Base-by-base conservation (phyloP, 2,888 invertebrate genomes). In the Bombylius discolor region DNA sequence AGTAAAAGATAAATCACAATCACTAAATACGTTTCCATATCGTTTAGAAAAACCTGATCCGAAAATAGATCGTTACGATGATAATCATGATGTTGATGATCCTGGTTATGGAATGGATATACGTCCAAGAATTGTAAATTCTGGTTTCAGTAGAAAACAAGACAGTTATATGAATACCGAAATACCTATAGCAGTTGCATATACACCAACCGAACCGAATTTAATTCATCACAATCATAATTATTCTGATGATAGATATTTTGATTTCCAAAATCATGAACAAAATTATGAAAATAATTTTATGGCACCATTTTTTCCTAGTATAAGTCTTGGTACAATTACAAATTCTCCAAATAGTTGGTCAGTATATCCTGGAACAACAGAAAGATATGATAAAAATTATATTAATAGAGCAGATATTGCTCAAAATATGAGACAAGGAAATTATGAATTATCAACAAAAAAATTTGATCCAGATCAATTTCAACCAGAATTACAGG, bases 281-380 rank as follows among this genome's bases (percentile, higher is more conserved):
- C 71, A 73, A 50, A 69, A 72, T 54, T 70, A 66, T 51, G 71
- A 73, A 57, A 62, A 78, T 59, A 81, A 80, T 59, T 84, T 84
- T 62, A 81, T 83, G 77, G 83, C 84, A 1, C 84, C 84, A 0
- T 84, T 84, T 63, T 80, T 82, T 49, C 84, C 85, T 0, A 84
- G 83, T 63, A 75, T 80, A 1, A 83, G 79, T 56, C 72, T 82
- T 3, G 81, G 79, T 58, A 63, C 64, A 0, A 75, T 78, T 0
- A 75, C 76, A 14, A 76, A 78, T 33, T 67, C 73, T 0, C 75
- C 75, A 36, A 80, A 81, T 63, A 82, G 83, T 13, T 84, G 84
- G 84, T 79, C 79, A 49, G 80, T 83, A 11, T 77, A 81, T 4
- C 69, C 72, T 4, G 65, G 69, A 5, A 62, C 67, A 3, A 63